Conservation (phyloP, 2,113 vertebrate species). For the Cyprinus carpio region DNA sequence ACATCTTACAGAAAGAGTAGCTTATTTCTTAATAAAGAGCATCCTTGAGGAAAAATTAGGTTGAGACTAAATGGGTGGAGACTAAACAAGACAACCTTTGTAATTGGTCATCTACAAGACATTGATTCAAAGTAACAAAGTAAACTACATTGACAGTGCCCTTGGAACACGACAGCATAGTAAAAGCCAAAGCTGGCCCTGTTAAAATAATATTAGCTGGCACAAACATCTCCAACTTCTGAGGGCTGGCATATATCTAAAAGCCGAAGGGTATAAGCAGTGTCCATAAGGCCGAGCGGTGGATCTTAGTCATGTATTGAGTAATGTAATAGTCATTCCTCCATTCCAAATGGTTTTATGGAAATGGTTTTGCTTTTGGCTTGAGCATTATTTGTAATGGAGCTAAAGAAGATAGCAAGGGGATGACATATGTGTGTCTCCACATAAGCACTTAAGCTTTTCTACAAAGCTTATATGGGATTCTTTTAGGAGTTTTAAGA, state of each 20-base stretch:
- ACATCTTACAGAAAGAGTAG: neutral
- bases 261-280: neutral
- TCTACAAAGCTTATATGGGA: too few species aligned
- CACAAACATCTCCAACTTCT: conserved; percentile 6
- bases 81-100: conserved; percentile 28
- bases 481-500: neutral
- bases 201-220: neutral
- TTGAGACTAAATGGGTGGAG: neutral
- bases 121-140: conserved; percentile 1
- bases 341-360: neutral
- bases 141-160: conserved; percentile 3
- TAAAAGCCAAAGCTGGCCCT: neutral
- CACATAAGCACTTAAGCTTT: neutral
- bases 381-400: neutral
- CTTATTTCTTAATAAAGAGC: neutral
- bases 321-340: neutral
- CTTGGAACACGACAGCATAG: neutral
- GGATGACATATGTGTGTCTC: neutral
- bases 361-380: neutral
- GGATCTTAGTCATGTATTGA: neutral
- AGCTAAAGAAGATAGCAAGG: neutral
- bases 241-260: neutral
- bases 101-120: conserved; percentile 17
- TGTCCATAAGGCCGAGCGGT: neutral
- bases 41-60: conserved; percentile 2